These are phyloP conservation scores for Dermochelys coriacea DNA, from an alignment of 2,797 vertebrate species.

Conservation along the genomic window DNA sequence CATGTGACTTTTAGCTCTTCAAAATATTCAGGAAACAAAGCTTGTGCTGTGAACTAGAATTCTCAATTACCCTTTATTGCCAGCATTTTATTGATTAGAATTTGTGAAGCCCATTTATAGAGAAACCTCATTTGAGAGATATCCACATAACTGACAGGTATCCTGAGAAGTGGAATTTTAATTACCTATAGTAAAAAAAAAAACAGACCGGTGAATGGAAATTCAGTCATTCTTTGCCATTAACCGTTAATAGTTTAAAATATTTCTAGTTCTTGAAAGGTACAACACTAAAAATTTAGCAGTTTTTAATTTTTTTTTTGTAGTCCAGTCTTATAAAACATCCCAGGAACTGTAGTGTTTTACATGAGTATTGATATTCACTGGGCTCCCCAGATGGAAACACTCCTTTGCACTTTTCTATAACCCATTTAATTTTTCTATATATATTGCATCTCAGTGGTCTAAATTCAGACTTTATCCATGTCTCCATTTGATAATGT, in stretches of 20 bases:
- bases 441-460: neutral
- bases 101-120: neutral
- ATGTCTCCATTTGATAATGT: neutral
- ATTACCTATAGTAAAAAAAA: neutral
- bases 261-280: neutral
- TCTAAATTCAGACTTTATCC: neutral
- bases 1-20: neutral
- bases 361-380: neutral
- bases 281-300: neutral
- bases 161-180: neutral
- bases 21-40: neutral
- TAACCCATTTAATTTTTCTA: neutral
- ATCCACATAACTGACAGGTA: no score
- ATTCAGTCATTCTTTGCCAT: neutral
- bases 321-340: neutral
- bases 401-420: neutral
- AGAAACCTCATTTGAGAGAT: neutral
- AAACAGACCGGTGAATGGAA: neutral
- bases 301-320: neutral
- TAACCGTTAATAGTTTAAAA: neutral
- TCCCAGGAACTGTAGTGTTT: neutral
- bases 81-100: neutral
- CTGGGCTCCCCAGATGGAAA: neutral
- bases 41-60: neutral
- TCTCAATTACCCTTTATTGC: neutral